Base-by-base conservation (phyloP, 2,888 invertebrate genomes). In the Galeruca laticollis region DNA sequence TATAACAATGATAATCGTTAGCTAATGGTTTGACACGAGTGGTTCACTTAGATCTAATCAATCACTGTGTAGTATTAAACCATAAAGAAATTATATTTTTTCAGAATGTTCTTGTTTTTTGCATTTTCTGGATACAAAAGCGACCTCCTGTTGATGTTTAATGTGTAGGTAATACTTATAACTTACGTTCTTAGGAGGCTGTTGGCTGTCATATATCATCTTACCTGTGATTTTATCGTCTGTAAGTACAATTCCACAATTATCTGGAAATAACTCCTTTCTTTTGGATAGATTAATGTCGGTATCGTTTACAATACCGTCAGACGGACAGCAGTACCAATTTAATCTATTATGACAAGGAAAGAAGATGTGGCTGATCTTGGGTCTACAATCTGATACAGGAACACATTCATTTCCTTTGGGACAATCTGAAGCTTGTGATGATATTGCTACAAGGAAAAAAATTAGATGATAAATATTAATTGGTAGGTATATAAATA, bases 341-440 rank as follows among this genome's bases (percentile, higher is more conserved):
- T 77, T 77, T 9, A 76, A 60, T 9, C 75, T 76, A 54, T 66
- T 73, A 40, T 78, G 77, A 43, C 77, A 77, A 4, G 78, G 77
- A 57, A 74, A 77, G 9, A 75, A 37, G 20, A 76, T 70, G 40
- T 21, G 52, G 35, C 69, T 70, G 0, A 31, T 8, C 15, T 13
- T 54, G 9, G 71, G 70, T 15, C 51, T 66, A 60, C 76, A 76
- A 9, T 73, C 33, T 1, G 66, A 59, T 5, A 76, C n/a, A 47
- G 75, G 70, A 43, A 75, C 65, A 40, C 76, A 76, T 52, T 68
- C 59, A 31, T 15, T 68, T 15, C 40, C 65, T 61, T 68, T 51
- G 2, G 47, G 3, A 62, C 72, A 72, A 20, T 35, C 26, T 11
- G 70, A 70, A 56, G 60, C 49, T 49, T 70, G 66, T 15, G 63